These are phyloP conservation scores for Zophobas morio DNA, from an alignment of 1,140 invertebrate species.

Conservation along the genomic window DNA sequence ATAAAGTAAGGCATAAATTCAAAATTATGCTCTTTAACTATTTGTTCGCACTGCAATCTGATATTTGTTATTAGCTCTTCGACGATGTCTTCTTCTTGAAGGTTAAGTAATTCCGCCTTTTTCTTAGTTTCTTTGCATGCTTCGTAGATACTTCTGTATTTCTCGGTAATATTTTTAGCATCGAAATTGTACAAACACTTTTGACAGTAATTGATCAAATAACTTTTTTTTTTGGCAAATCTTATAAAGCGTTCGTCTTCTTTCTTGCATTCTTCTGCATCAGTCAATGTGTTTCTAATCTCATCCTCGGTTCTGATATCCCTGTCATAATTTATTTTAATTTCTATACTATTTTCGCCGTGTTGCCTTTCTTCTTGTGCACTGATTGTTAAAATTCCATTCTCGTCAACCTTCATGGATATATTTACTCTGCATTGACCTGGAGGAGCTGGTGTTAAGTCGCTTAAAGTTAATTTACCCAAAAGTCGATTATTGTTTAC, in stretches of 20 bases:
- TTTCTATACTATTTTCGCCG: slow-evolving; percentile 14
- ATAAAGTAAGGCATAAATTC: too few relatives aligned
- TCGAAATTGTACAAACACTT: too few relatives aligned
- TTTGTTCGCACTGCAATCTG: too few relatives aligned
- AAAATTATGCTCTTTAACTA: too few relatives aligned
- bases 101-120: too few relatives aligned
- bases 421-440: slow-evolving; percentile 42
- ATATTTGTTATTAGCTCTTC: too few relatives aligned
- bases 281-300: neutral
- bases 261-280: neutral
- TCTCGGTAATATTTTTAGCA: too few relatives aligned
- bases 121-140: too few relatives aligned
- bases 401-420: slow-evolving; percentile 45
- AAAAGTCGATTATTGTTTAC: slow-evolving; percentile 46
- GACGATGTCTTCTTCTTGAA: too few relatives aligned
- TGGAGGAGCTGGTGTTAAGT: slow-evolving; percentile 37
- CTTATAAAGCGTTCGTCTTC: neutral
- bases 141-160: too few relatives aligned
- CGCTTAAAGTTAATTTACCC: neutral
- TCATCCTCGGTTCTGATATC: slow-evolving; percentile 5
- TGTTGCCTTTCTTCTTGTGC: slow-evolving; percentile 12
- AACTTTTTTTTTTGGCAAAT: too few relatives aligned
- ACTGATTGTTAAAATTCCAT: slow-evolving; percentile 52
- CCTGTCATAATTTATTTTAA: neutral
- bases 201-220: too few relatives aligned